These are phyloP conservation scores for Trichosurus vulpecula DNA, from an alignment of 2,797 vertebrate species.

Conservation along the genomic window DNA sequence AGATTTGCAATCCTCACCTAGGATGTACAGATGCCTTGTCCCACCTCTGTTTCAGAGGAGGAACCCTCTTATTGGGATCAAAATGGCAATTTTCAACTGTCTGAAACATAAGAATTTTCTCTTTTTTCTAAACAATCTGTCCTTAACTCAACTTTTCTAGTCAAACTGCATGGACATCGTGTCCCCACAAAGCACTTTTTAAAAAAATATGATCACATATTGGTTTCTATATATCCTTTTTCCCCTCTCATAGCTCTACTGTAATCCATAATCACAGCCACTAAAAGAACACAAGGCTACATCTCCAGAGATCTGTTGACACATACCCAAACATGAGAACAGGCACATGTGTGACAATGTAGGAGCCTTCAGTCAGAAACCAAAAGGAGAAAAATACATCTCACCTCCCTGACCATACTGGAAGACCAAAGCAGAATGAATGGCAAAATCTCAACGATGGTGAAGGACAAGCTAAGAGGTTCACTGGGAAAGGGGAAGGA, in stretches of 20 bases:
- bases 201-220: slow-evolving; percentile 20
- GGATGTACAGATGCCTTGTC: neutral
- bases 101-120: slow-evolving; percentile 46
- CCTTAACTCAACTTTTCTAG: slow-evolving; percentile 40
- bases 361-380: neutral
- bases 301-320: neutral
- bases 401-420: neutral
- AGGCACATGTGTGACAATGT: neutral
- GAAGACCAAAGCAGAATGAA: neutral
- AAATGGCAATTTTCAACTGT: slow-evolving; percentile 43
- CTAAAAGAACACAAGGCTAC: slow-evolving; percentile 10
- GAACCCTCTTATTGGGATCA: slow-evolving; percentile 18
- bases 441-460: neutral
- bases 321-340: neutral
- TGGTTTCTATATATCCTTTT: neutral
- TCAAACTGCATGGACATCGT: neutral
- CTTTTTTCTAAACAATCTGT: slow-evolving; percentile 31
- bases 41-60: neutral
- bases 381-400: neutral
- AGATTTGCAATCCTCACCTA: neutral
- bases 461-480: neutral
- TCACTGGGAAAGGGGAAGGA: neutral
- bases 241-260: neutral
- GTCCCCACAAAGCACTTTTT: slow-evolving; percentile 6
- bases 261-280: neutral